Conservation (phyloP, 2,888 invertebrate species). For the Arrhopalites spinosus region DNA sequence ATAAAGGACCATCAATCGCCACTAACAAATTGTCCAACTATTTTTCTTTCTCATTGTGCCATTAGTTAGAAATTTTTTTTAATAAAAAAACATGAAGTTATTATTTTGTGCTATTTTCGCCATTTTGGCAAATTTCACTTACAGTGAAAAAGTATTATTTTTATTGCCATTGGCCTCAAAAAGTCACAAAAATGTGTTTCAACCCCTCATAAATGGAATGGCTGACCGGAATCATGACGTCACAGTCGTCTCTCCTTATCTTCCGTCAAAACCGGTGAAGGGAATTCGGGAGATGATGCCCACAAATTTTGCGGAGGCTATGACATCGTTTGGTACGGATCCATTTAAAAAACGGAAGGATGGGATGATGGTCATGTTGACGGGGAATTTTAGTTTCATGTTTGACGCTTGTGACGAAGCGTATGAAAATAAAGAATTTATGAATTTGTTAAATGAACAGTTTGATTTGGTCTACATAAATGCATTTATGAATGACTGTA, state of each 20-base stretch:
- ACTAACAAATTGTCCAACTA: too few species aligned
- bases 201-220: conserved; percentile 62
- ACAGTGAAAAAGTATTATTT: conserved; percentile 42
- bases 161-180: conserved; percentile 46
- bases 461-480: conserved; percentile 57
- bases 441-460: conserved; percentile 29
- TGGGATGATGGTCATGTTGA: too few species aligned
- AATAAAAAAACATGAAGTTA: too few species aligned
- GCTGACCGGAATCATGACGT: conserved; percentile 64
- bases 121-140: too few species aligned
- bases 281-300: conserved; percentile 46
- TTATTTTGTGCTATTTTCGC: too few species aligned
- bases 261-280: conserved; percentile 56
- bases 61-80: too few species aligned
- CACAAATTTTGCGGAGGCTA: conserved; percentile 29
- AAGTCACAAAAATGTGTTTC: conserved; percentile 44
- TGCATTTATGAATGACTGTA: conserved; percentile 62
- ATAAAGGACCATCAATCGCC: too few species aligned
- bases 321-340: conserved; percentile 33
- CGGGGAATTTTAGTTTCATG: not conserved
- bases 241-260: conserved; percentile 63
- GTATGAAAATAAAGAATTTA: conserved; percentile 33
- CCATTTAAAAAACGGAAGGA: conserved; percentile 32
- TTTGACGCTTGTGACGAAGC: conserved; percentile 31
- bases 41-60: too few species aligned